Base-by-base conservation (phyloP, 2,113 vertebrate genomes). In the Rhegmatorhina hoffmannsi region DNA sequence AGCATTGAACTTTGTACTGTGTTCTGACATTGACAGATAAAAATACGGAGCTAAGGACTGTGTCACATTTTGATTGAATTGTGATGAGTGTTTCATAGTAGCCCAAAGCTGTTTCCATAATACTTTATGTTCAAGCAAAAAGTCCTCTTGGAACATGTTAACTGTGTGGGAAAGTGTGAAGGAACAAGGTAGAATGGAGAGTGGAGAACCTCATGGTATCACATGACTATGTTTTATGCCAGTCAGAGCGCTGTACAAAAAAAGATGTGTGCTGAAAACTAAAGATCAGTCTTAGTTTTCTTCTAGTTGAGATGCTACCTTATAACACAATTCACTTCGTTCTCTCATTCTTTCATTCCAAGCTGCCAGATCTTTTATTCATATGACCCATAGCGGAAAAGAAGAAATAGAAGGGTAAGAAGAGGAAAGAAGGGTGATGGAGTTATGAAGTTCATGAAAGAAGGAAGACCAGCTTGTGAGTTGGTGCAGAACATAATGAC, bases 341-440 rank as follows among this genome's bases (percentile, higher is more conserved):
- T 95, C 69, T 94, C 31, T 20, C n/a, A 44, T 79, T 92, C 23
- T 69, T 28, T 66, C 21, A 25, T 86, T 29, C 15, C 59, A 72
- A 3, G 4, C 24, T 67, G 89, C 55, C 11, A 52, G 11, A 8
- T 21, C 40, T 58, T 64, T 24, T 47, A 53, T 70, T 69, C 5
- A 13, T 55, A 33, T 43, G 17, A 63, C 8, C 16, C 9, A n/a
- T 1, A 0, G 14, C 13, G 2, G 36, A 67, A 69, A 66, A 10
- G 43, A 59, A 74, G 29, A 84, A 70, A 77, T 6, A 38, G 11
- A 52, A 89, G 10, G 26, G 6, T 58, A 18, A 70, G 11, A 64
- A 31, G 9, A 82, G 19, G 19, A 79, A 40, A 82, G 34, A 81
- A 87, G 84, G 7, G 4, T 28, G 58, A 17, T 23, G 5, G 33